Conservation (phyloP, 2,888 invertebrate species). For the Macrophya annulata region DNA sequence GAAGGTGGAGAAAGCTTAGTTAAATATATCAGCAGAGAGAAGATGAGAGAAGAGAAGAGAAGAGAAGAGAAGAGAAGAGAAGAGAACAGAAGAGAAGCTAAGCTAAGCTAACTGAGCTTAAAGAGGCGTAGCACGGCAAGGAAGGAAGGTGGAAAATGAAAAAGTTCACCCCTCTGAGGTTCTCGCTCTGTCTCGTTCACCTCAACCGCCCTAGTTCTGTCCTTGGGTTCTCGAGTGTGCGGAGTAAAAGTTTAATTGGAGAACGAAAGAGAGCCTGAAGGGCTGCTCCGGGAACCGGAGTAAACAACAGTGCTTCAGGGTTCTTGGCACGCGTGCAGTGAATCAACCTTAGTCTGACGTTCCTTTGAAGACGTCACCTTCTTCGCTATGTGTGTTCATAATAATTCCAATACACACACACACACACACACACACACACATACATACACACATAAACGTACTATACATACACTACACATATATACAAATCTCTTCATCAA, state of each 20-base stretch:
- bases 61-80: conserved; percentile 58
- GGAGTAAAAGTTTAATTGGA: conserved; percentile 53
- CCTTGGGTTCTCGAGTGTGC: conserved; percentile 37
- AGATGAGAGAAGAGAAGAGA: conserved; percentile 25
- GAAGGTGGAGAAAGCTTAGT: conserved; percentile 41
- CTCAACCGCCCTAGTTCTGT: background rate
- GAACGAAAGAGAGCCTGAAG: conserved; percentile 45
- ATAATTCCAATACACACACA: background rate
- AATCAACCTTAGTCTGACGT: conserved; percentile 22
- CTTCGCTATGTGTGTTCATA: conserved; percentile 8
- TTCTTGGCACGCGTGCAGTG: conserved; percentile 52
- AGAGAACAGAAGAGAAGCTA: conserved; percentile 55
- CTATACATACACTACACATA: background rate
- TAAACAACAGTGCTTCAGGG: conserved; percentile 52
- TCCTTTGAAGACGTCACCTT: conserved; percentile 52
- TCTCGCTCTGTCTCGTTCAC: conserved; percentile 12
- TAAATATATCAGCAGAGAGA: conserved; percentile 33
- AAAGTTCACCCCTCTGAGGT: conserved; percentile 30
- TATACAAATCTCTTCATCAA: background rate
- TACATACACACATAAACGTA: too few species aligned
- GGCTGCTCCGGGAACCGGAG: conserved; percentile 23
- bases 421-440: background rate
- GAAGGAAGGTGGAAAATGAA: conserved; percentile 30
- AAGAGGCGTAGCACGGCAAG: conserved; percentile 13
- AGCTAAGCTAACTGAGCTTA: conserved; percentile 45